phyloP scores from a whole-genome alignment of 2,888 invertebrate genomes.

The Euplexia lucipara region DNA sequence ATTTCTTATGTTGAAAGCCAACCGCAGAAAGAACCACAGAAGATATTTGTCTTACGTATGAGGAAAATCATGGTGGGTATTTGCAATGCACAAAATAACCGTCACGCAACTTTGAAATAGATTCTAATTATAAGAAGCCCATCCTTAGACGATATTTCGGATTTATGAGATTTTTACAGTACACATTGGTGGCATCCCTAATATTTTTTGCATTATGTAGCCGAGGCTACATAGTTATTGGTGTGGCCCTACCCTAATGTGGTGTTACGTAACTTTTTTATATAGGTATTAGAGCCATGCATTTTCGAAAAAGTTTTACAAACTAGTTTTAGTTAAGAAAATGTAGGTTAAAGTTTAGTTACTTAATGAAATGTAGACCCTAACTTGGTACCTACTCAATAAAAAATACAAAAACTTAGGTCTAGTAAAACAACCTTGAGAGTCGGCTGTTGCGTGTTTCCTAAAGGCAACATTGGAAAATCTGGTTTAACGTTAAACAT shows the following conservation, averaged over 20 bases:
- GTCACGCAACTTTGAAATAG: conserved; percentile 21
- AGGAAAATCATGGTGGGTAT: conserved; percentile 37
- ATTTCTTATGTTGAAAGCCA: conserved; percentile 22
- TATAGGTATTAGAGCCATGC: conserved; percentile 26
- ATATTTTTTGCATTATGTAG: conserved; percentile 44
- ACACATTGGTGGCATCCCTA: conserved; percentile 36
- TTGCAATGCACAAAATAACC: conserved; percentile 25
- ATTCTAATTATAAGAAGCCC: conserved; percentile 39
- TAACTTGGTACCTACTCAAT: conserved; percentile 10
- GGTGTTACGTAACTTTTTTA: conserved; percentile 32
- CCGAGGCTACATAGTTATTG: no score
- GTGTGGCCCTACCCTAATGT: conserved; percentile 22
- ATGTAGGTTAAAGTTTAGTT: conserved; percentile 32
- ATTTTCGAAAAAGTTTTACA: conserved; percentile 21
- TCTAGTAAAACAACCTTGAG: conserved; percentile 36
- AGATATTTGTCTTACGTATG: conserved; percentile 6
- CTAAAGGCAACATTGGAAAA: not conserved
- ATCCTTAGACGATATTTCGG: conserved; percentile 20
- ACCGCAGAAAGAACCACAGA: conserved; percentile 12
- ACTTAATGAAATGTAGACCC: conserved; percentile 15
- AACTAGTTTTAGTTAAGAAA: conserved; percentile 18
- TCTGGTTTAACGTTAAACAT: not conserved
- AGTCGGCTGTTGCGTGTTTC: conserved; percentile 3
- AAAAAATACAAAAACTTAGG: conserved; percentile 18
- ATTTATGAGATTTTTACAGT: conserved; percentile 50